Base-by-base conservation (phyloP, 1,140 invertebrate genomes). In the Octopus bimaculoides region DNA sequence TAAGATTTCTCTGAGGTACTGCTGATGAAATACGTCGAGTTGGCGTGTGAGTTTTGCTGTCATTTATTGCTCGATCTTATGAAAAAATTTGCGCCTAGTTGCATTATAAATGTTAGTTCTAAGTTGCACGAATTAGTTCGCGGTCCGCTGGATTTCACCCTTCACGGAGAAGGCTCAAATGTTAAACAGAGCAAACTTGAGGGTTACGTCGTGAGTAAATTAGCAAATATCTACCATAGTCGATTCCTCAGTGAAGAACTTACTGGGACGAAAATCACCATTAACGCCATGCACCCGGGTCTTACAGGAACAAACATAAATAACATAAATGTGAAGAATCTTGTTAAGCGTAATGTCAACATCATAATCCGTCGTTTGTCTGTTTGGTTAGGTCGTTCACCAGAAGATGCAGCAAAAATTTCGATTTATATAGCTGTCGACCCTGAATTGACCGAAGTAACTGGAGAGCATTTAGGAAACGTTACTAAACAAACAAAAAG, bases 31-130 rank as follows among this genome's bases (percentile, higher is more conserved):
- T n/a, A n/a, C n/a, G n/a, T n/a, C n/a, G n/a, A n/a, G n/a, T n/a
- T n/a, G n/a, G n/a, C n/a, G n/a, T n/a, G n/a, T n/a, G n/a, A n/a
- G n/a, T n/a, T n/a, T n/a, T n/a, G n/a, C n/a, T n/a, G n/a, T n/a
- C 93, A 95, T 87, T 91, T 97, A 66, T 54, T 85, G 9, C 52
- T 85, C 5, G 82, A 84, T 74, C 26, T 74, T 20, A 61, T 85
- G 6, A 81, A 83, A 76, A 76, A 61, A 71, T 78, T 82, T 73
- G 78, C 80, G n/a, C 77, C 79, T 9, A 79, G 79, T 55, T 66
- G 84, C 54, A 82, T 85, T 77, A 77, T 84, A 1, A 80, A 80
- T 75, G 82, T 84, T 20, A 52, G 75, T 17, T 84, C 83, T 20
- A 79, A 79, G 20, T 66, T 5, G 4, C 20, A 20, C 4, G 12